Conservation (phyloP, 1,140 invertebrate genomes). For the Drosophila azteca region DNA sequence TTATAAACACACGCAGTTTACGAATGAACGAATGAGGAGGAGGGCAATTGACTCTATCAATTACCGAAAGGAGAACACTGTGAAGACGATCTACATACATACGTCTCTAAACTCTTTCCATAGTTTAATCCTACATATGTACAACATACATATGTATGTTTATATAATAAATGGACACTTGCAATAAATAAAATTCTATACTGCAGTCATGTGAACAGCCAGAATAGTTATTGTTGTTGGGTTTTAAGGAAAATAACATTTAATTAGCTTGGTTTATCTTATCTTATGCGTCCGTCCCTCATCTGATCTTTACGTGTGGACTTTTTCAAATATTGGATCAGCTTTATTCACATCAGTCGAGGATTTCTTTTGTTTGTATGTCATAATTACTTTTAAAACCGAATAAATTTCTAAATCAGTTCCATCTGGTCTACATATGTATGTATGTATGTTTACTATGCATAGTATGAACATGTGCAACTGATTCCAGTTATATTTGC, state of each 20-base stretch:
- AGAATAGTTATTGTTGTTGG: too few species aligned
- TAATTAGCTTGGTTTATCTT: too few species aligned
- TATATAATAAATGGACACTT: too few species aligned
- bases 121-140: too few species aligned
- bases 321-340: neutral
- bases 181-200: too few species aligned
- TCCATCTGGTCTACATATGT: neutral
- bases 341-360: neutral
- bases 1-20: slow-evolving; percentile 26
- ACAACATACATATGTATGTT: too few species aligned
- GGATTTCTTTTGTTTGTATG: neutral
- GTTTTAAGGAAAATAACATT: too few species aligned
- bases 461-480: too few species aligned
- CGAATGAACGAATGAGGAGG: slow-evolving; percentile 5
- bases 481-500: neutral
- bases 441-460: neutral
- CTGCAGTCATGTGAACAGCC: too few species aligned
- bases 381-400: neutral
- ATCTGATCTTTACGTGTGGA: too few species aligned
- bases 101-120: too few species aligned
- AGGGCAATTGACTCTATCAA: slow-evolving; percentile 12
- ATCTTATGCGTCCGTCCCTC: too few species aligned
- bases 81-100: neutral
- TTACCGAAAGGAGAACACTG: slow-evolving; percentile 6
- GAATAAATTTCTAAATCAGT: neutral